Conservation (phyloP, 2,888 invertebrate genomes). For the Conistra vaccinii region DNA sequence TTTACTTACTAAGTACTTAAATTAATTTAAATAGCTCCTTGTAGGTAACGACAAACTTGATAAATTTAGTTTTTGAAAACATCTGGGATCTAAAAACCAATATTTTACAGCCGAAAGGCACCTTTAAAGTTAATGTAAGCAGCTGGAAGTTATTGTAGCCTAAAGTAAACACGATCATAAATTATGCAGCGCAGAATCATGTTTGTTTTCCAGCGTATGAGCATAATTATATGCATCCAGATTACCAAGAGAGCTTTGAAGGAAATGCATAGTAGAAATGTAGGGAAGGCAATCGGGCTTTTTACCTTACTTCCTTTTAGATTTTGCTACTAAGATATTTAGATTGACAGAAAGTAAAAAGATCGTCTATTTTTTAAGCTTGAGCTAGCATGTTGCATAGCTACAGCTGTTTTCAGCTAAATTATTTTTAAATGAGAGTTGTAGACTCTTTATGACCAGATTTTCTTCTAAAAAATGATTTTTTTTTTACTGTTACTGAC, state of each 20-base stretch:
- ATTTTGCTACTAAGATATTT: background rate
- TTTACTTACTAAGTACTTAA: too few species aligned
- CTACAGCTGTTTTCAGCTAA: background rate
- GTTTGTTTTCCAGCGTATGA: conserved; percentile 19
- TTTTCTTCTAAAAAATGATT: fast-evolving
- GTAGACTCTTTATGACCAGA: background rate
- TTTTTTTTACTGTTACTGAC: background rate
- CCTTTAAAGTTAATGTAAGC: conserved; percentile 8
- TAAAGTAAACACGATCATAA: conserved; percentile 25
- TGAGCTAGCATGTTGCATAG: background rate
- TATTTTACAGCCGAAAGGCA: background rate
- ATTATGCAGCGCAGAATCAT: conserved; percentile 44
- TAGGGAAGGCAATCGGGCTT: background rate
- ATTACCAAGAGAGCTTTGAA: conserved; percentile 2
- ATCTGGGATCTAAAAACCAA: background rate
- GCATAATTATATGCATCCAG: conserved; percentile 15
- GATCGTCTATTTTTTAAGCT: background rate
- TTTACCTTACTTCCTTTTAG: conserved; percentile 2
- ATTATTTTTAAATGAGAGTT: background rate
- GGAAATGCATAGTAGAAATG: conserved; percentile 18
- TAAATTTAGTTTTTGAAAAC: background rate
- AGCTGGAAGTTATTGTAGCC: conserved; percentile 29
- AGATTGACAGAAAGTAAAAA: background rate
- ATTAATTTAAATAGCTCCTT: too few species aligned
- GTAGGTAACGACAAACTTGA: too few species aligned